Evolutionary conservation across 2,113 vertebrate species (phyloP).

Genomic region (Mormyrus iriodes): DNA sequence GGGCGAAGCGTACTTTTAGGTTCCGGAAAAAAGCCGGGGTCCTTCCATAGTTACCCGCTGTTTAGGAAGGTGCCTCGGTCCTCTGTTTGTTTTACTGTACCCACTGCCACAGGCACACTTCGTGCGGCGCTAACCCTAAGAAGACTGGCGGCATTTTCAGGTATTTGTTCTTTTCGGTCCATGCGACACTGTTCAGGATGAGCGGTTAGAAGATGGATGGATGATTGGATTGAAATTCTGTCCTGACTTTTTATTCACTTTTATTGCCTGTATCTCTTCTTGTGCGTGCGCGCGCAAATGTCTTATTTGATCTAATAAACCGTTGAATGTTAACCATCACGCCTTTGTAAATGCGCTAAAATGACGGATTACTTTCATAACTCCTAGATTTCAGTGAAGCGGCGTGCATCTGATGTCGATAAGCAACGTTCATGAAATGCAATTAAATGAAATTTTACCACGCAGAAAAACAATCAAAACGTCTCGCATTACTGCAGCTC

Average conservation of each 20-base stretch:
- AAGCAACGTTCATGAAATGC: background rate
- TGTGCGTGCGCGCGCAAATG: background rate
- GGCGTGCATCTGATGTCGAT: background rate
- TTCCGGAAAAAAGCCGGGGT: background rate
- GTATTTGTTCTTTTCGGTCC: background rate
- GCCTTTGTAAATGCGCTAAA: background rate
- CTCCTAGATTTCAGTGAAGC: background rate
- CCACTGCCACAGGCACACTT: background rate
- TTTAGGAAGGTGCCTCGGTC: background rate
- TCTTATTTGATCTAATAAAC: background rate
- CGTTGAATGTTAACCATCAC: background rate
- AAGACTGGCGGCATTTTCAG: background rate
- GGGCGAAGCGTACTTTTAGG: too few species aligned
- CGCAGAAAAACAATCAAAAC: background rate
- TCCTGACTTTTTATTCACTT: background rate
- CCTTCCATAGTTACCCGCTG: background rate
- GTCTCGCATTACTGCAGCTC: background rate
- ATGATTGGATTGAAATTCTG: background rate
- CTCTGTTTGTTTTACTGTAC: background rate
- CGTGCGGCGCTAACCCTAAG: background rate
- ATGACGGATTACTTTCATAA: background rate
- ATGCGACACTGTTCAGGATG: background rate
- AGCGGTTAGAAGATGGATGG: background rate
- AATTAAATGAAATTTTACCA: background rate
- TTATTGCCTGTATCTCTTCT: background rate